Percentiles rank a stretch among this genome's conserved stretches.
Conservation (phyloP, 2,888 invertebrate genomes). For the Gryllus longicercus region DNA sequence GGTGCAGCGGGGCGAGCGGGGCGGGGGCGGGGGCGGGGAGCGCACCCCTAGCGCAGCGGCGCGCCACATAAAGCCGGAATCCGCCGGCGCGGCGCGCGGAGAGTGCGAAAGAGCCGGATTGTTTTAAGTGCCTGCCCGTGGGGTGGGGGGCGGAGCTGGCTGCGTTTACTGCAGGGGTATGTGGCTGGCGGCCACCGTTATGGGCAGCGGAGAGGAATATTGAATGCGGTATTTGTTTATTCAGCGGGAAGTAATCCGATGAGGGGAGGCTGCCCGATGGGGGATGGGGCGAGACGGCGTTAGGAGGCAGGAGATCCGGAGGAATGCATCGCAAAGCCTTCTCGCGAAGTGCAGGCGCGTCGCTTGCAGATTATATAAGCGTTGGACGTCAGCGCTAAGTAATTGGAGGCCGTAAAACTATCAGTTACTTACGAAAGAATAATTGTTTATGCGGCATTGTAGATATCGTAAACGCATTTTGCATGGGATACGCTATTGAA, state of each 20-base stretch:
- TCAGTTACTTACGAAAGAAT: too few species aligned
- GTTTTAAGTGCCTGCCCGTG: neutral
- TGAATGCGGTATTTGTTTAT: conserved; percentile 6
- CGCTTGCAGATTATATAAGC: neutral
- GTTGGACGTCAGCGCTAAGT: neutral
- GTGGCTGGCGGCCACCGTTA: neutral
- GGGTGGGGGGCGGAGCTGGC: neutral
- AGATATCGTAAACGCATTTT: too few species aligned
- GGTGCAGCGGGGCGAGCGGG: too few species aligned
- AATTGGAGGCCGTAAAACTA: neutral
- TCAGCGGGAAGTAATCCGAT: conserved; percentile 10
- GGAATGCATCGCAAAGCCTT: neutral
- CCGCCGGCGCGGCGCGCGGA: neutral
- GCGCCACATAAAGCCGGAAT: neutral
- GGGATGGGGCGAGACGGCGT: neutral
- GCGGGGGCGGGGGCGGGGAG: too few species aligned
- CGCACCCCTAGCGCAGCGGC: too few species aligned
- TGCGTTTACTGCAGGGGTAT: neutral
- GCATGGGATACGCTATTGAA: too few species aligned
- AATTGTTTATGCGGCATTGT: too few species aligned
- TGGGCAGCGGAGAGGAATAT: neutral
- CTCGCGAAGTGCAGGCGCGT: neutral
- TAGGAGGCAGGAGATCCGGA: neutral
- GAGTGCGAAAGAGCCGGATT: neutral
- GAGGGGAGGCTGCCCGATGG: neutral